phyloP scores from a whole-genome alignment of 2,113 vertebrate genomes.

The Myxocyprinus asiaticus region DNA sequence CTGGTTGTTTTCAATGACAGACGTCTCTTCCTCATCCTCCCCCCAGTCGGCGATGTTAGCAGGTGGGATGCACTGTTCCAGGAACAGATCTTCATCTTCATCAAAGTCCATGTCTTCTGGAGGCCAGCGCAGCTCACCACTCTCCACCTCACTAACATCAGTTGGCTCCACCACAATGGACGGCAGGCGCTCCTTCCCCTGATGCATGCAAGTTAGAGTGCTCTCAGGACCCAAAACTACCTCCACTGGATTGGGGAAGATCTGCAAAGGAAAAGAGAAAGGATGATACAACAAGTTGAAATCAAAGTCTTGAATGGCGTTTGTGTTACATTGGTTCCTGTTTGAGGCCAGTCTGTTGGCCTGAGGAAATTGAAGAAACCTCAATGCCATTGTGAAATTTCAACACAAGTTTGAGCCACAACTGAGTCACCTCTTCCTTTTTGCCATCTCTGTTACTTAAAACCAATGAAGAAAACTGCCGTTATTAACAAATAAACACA shows the following conservation, averaged over 20 bases:
- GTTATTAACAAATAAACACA: too few species aligned
- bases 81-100: conserved; percentile 77
- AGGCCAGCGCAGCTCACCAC: conserved; percentile 82
- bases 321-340: background rate
- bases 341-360: background rate
- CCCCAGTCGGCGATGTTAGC: conserved; percentile 78
- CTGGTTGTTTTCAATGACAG: conserved; percentile 65
- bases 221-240: conserved; percentile 60
- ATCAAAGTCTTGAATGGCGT: too few species aligned
- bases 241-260: conserved; percentile 79
- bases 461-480: too few species aligned
- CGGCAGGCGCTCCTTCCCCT: conserved; percentile 74
- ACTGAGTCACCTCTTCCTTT: too few species aligned
- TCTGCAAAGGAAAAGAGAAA: conserved; percentile 57
- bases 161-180: conserved; percentile 83
- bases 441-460: too few species aligned
- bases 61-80: conserved; percentile 78
- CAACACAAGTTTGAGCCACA: too few species aligned
- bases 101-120: conserved; percentile 72
- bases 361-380: too few species aligned
- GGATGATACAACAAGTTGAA: background rate
- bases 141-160: conserved; percentile 80
- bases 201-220: conserved; percentile 55
- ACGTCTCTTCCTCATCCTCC: conserved; percentile 67
- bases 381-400: too few species aligned